A percentile compares a stretch with the other conserved stretches of the same genome.
phyloP scores from a whole-genome alignment of 2,888 invertebrate genomes.

The Melolontha melolontha region DNA sequence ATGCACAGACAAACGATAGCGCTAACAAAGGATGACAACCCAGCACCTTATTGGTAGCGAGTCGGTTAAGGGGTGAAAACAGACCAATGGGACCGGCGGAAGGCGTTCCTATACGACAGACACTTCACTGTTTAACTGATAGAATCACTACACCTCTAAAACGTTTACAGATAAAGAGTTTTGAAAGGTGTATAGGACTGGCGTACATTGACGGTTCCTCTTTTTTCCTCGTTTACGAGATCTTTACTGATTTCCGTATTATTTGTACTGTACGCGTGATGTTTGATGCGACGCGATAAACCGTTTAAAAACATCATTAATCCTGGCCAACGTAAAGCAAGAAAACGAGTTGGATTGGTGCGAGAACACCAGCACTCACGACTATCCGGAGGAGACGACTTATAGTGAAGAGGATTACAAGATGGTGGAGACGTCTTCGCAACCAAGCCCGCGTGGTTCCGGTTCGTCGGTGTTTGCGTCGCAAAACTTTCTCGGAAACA shows the following conservation, averaged over 20 bases:
- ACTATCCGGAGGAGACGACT: slow-evolving; percentile 56
- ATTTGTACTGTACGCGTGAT: slow-evolving; percentile 6
- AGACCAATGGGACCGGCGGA: slow-evolving; percentile 45
- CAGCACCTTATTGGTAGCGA: slow-evolving; percentile 43
- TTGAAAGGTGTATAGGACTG: slow-evolving; percentile 4
- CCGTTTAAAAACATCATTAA: slow-evolving; percentile 43
- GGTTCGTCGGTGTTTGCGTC: slow-evolving; percentile 47
- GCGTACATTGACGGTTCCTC: too few species aligned
- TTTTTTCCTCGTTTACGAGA: not conserved
- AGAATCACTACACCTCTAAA: slow-evolving; percentile 27
- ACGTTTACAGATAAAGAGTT: slow-evolving; percentile 34
- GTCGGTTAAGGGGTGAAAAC: slow-evolving; percentile 42
- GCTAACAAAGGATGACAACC: slow-evolving; percentile 48
- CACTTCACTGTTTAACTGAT: slow-evolving; percentile 22
- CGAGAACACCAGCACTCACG: slow-evolving; percentile 53
- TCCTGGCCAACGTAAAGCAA: slow-evolving; percentile 63
- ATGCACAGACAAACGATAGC: slow-evolving; percentile 51
- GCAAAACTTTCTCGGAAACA: slow-evolving; percentile 55
- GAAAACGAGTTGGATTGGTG: slow-evolving; percentile 63
- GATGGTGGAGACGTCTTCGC: slow-evolving; percentile 63
- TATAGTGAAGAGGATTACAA: slow-evolving; percentile 57
- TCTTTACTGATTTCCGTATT: not conserved
- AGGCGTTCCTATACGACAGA: slow-evolving; percentile 43
- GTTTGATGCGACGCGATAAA: slow-evolving; percentile 12
- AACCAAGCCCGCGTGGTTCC: slow-evolving; percentile 50